Base-by-base conservation (phyloP, 1,140 invertebrate genomes). In the Heliothis subflexa region DNA sequence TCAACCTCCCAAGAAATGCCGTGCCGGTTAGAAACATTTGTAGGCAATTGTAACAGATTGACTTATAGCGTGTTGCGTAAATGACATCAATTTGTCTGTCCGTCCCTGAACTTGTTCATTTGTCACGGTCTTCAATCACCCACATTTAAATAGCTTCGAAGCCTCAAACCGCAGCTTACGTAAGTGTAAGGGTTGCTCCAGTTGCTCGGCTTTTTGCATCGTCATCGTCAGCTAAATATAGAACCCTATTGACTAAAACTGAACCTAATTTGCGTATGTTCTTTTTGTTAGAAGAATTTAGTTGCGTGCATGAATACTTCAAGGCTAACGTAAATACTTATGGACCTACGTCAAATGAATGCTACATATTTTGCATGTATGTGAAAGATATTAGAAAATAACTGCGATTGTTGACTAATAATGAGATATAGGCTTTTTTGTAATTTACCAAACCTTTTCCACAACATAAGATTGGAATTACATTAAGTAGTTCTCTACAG, bases 31-130 rank as follows among this genome's bases (percentile, higher is more conserved):
- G 16, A 3, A 18, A 70, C 21, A 70, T 50, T 54, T 7, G 18
- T 13, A 52, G 18, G 21, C 59, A 64, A 75, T 75, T 64, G 47
- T 25, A 16, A 40, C 16, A 52, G 59, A 64, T 75, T 75, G 45
- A n/a, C 73, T 64, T 64, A 52, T 75, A 64, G 73, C 73, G 73
- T 75, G 73, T 52, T 52, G 45, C 21, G 47, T 64, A 64, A 55
- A 64, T 62, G 59, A 33, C 59, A 75, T 75, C 73, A 61, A 75
- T 75, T 75, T 61, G 54, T 40, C 54, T 54, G n/a, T 52, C 7
- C 52, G 74, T 79, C 81, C 70, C 72, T 81, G 79, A 78, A 77
- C 70, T 74, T 78, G 33, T 47, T 70, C 76, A 68, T 78, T 78
- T 59, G 64, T 78, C 54, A 78, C 50, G 45, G 66, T 25, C 12